A percentile compares a stretch with the other conserved stretches of the same genome.
Evolutionary conservation across 1,140 invertebrate species (phyloP).

Genomic region (Hycleus phaleratus): DNA sequence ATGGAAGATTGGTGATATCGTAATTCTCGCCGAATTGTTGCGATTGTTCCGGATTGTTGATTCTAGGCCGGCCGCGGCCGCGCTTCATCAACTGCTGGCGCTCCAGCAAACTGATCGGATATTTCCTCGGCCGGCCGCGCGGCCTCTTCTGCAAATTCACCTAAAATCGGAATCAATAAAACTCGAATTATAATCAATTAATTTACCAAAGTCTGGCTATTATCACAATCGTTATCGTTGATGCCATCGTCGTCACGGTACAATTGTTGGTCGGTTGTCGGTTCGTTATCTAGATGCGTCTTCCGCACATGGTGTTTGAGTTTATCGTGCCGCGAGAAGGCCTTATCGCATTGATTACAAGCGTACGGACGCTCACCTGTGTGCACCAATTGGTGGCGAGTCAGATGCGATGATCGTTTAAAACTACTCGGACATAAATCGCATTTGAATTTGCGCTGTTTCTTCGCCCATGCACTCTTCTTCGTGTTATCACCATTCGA

Average conservation of each 20-base stretch:
- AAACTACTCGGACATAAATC: conserved; percentile 41
- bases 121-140: not conserved
- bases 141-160: conserved; percentile 2
- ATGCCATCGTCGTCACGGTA: not conserved
- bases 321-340: conserved; percentile 57
- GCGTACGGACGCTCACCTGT: conserved; percentile 51
- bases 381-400: conserved; percentile 61
- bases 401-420: conserved; percentile 60
- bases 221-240: not conserved
- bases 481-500: not conserved
- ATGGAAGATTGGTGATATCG: conserved; percentile 48
- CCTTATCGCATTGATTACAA: conserved; percentile 52
- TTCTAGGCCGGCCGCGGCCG: conserved; percentile 2
- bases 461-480: conserved; percentile 22
- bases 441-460: conserved; percentile 33
- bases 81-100: not conserved
- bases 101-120: not conserved
- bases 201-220: not conserved
- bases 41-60: not conserved
- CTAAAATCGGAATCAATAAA: not conserved
- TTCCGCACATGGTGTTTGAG: conserved; percentile 47
- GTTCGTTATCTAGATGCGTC: conserved; percentile 15
- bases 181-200: not conserved
- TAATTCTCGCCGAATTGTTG: conserved; percentile 40
- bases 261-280: not conserved